These are phyloP conservation scores for Ormia ochracea DNA, from an alignment of 2,888 invertebrate genomes.

Conservation along the genomic window DNA sequence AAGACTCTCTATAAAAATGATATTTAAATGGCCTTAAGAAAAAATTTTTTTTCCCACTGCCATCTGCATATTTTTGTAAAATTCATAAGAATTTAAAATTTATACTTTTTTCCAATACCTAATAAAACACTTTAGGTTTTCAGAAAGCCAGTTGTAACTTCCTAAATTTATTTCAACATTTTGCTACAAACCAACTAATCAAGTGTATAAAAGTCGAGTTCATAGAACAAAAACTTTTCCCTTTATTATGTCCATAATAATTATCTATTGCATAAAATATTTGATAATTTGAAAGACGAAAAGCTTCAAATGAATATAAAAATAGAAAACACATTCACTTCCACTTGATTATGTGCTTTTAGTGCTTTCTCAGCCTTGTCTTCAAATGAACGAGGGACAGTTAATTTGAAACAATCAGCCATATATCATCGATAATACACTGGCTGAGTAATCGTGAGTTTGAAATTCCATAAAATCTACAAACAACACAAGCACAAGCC, in stretches of 20 bases:
- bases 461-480: conserved; percentile 5
- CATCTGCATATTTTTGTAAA: too few species aligned
- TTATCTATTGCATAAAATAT: conserved; percentile 13
- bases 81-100: too few species aligned
- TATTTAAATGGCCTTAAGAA: too few species aligned
- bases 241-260: conserved; percentile 2
- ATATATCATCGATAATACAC: conserved; percentile 60
- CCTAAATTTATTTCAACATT: not conserved
- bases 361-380: not conserved
- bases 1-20: too few species aligned
- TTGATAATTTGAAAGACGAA: conserved; percentile 19
- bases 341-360: conserved; percentile 8
- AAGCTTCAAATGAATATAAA: not conserved
- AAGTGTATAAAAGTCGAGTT: not conserved
- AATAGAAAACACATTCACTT: conserved; percentile 3
- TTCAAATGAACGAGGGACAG: conserved; percentile 19
- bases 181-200: not conserved
- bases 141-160: not conserved
- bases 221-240: not conserved
- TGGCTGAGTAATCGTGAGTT: conserved; percentile 40
- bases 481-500: conserved; percentile 38
- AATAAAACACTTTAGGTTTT: too few species aligned
- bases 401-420: conserved; percentile 34
- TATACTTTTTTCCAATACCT: too few species aligned
- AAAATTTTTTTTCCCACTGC: too few species aligned